These are phyloP conservation scores for Epizoanthus ramosus DNA, from an alignment of 92 coral and sea anemone species.

Conservation along the genomic window DNA sequence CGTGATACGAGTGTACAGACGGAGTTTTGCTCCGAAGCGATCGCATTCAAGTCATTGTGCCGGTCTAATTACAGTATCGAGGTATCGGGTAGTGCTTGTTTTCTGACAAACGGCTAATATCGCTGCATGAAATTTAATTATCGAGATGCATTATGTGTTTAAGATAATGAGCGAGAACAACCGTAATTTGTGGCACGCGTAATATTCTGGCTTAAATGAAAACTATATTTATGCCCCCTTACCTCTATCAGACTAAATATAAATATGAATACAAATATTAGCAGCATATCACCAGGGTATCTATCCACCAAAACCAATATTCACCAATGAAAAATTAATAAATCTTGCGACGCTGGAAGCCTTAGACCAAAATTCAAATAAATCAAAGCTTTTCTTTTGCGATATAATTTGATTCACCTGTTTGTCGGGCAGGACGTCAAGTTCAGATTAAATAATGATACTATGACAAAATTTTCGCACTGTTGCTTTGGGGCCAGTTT, in stretches of 20 bases:
- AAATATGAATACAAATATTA: slow-evolving; percentile 7
- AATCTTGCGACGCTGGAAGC: slow-evolving; percentile 1
- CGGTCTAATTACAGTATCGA: slow-evolving; percentile 71
- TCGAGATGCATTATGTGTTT: slow-evolving; percentile 57
- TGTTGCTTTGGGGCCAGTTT: slow-evolving; percentile 60
- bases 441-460: slow-evolving; percentile 57
- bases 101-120: slow-evolving; percentile 76
- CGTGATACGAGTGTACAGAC: background rate
- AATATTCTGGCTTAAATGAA: slow-evolving; percentile 9
- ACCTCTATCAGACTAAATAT: slow-evolving; percentile 17
- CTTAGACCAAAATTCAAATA: slow-evolving; percentile 43
- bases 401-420: slow-evolving; percentile 65
- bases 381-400: slow-evolving; percentile 51
- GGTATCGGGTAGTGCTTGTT: slow-evolving; percentile 60
- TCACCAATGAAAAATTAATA: slow-evolving; percentile 25
- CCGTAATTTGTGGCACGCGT: slow-evolving; percentile 72
- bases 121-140: slow-evolving; percentile 75
- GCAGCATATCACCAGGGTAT: slow-evolving; percentile 8
- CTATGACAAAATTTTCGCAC: slow-evolving; percentile 44
- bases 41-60: slow-evolving; percentile 53
- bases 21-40: slow-evolving; percentile 3
- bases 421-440: slow-evolving; percentile 51
- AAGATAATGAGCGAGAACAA: slow-evolving; percentile 49
- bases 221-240: slow-evolving; percentile 10
- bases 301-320: slow-evolving; percentile 1